Evolutionary conservation across 1,140 invertebrate genomes (phyloP).

Genomic region (Chlorops oryzae): DNA sequence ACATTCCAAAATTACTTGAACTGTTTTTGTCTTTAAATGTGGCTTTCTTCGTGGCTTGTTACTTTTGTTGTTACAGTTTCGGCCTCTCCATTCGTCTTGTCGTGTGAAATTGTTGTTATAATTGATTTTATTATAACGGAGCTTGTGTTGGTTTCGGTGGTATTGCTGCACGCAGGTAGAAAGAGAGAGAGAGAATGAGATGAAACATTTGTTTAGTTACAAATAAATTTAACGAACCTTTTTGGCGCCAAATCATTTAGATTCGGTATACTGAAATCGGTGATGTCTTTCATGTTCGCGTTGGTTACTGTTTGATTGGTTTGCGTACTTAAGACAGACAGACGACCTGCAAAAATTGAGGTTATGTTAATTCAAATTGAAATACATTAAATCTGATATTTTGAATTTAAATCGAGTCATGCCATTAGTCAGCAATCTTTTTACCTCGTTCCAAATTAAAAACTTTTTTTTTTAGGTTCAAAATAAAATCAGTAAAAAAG

Average conservation of each 20-base stretch:
- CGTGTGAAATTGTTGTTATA: slow-evolving; percentile 45
- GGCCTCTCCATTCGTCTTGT: slow-evolving; percentile 41
- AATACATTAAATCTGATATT: too few species aligned
- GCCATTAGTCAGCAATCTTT: too few species aligned
- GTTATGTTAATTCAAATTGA: not conserved
- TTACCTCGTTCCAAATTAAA: too few species aligned
- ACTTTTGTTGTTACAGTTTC: slow-evolving; percentile 32
- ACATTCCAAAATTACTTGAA: too few species aligned
- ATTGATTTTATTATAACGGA: slow-evolving; percentile 46
- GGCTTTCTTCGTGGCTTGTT: slow-evolving; percentile 39
- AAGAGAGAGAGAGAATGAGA: not conserved
- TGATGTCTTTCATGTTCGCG: slow-evolving; percentile 40
- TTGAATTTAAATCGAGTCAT: too few species aligned
- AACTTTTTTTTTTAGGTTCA: too few species aligned
- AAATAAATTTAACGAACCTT: slow-evolving; percentile 21
- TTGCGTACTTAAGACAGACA: slow-evolving; percentile 45
- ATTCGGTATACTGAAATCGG: slow-evolving; percentile 38
- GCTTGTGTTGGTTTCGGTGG: slow-evolving; percentile 40
- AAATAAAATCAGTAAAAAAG: too few species aligned
- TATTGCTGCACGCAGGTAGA: slow-evolving; percentile 28
- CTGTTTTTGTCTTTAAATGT: too few species aligned
- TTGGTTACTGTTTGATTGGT: slow-evolving; percentile 41
- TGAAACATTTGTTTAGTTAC: not conserved
- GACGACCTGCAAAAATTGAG: slow-evolving; percentile 26
- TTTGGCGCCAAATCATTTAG: slow-evolving; percentile 35